Base-by-base conservation (phyloP, 2,888 invertebrate genomes). In the Zeuzera pyrina region DNA sequence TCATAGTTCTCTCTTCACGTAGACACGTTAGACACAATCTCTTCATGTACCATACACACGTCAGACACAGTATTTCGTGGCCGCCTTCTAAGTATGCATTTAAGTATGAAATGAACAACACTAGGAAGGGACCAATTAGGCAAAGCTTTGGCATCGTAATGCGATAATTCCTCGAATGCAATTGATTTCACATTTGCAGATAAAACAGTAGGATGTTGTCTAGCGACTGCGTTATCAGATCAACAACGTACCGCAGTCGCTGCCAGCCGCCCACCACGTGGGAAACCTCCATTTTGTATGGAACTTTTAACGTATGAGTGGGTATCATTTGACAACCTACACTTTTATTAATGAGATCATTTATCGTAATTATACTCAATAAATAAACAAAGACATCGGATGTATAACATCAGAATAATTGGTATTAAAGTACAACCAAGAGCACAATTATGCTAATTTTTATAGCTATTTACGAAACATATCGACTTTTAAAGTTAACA, bases 401-500 rank as follows among this genome's bases (percentile, higher is more conserved):
- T 54, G 61, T 66, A 64, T 69, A 28, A 67, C 53, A 63, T 56
- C 57, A 61, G 59, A 68, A 69, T 68, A 56, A 70, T 69, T 62
- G 19, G 67, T 71, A 58, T 71, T 68, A 26, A 23, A 19, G 19
- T 63, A 63, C 57, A 50, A 63, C 24, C 57, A 65, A 63, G 66
- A 68, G 67, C 71, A 68, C 71, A 73, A 73, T 79, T 81, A 83
- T 83, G 81, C 67, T 55, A 79, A 83, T 81, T 64, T 71, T 71
- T 70, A 79, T 67, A 39, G 55, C 69, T 63, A 57, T 69, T 74
- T 73, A 74, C 67, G 58, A 62, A 61, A 58, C 52, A 59, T 63
- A 65, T 63, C 49, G 57, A 58, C 61, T 69, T 70, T 62, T 69
- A 57, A 65, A 66, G 57, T 48, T 54, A 55, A 71, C 61, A 58